A percentile compares a stretch with the other conserved stretches of the same genome.
Evolutionary conservation across 2,888 invertebrate genomes (phyloP).

Genomic region (Stenoptilia bipunctidactyla): DNA sequence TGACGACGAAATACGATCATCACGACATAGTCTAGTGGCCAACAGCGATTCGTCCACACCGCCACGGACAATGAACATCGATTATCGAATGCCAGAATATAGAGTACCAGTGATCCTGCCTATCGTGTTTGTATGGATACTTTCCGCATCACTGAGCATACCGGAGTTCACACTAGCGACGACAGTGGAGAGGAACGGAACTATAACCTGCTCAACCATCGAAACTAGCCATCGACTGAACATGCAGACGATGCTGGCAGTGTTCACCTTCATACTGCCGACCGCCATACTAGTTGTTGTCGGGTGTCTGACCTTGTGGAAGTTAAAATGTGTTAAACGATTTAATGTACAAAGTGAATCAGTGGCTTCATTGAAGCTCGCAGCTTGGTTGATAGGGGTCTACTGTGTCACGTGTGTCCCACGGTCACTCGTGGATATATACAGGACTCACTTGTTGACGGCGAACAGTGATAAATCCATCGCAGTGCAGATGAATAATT

Average conservation of each 20-base stretch:
- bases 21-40: constrained; percentile 60
- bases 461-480: constrained; percentile 25
- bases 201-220: constrained; percentile 58
- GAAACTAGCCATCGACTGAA: constrained; percentile 60
- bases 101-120: constrained; percentile 64
- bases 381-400: constrained; percentile 41
- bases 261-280: constrained; percentile 52
- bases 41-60: constrained; percentile 57
- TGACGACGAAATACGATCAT: constrained; percentile 56
- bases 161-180: constrained; percentile 71
- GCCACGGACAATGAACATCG: constrained; percentile 64
- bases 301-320: constrained; percentile 33
- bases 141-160: constrained; percentile 70
- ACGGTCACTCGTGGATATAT: constrained; percentile 37
- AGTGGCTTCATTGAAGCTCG: constrained; percentile 41
- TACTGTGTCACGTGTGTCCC: constrained; percentile 45
- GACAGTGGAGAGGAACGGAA: constrained; percentile 40
- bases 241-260: constrained; percentile 46
- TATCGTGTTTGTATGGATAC: constrained; percentile 68
- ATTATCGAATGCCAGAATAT: constrained; percentile 56
- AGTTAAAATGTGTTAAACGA: constrained; percentile 30
- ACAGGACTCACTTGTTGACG: constrained; percentile 34
- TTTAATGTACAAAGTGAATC: constrained; percentile 28
- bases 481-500: constrained; percentile 15
- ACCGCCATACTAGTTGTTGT: constrained; percentile 36